A percentile compares a stretch with the other conserved stretches of the same genome.
Conservation (phyloP, 1,140 invertebrate species). For the Platorchestia sp. region DNA sequence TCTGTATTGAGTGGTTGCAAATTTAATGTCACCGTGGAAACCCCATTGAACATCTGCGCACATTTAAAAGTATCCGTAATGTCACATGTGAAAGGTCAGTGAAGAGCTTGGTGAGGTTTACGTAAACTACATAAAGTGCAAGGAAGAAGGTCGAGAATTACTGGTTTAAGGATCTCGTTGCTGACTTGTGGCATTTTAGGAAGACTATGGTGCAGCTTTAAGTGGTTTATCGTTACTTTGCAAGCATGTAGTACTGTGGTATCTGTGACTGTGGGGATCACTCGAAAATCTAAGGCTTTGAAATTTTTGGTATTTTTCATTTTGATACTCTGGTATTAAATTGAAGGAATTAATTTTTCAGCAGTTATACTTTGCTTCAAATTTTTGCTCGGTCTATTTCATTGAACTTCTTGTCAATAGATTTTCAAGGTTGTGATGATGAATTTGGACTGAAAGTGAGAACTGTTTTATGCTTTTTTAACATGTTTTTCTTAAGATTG, state of each 20-base stretch:
- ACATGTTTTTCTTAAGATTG: background rate
- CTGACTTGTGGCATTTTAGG: background rate
- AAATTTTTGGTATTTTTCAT: background rate
- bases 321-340: background rate
- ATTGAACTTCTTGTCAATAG: background rate
- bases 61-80: background rate
- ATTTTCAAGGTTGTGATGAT: background rate
- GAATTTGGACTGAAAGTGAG: background rate
- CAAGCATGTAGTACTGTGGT: background rate
- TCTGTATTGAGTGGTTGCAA: background rate
- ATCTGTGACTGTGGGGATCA: background rate
- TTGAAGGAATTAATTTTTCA: background rate
- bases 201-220: background rate
- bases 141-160: background rate
- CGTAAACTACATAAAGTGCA: background rate
- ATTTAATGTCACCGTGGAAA: background rate
- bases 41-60: background rate
- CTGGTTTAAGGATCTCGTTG: background rate
- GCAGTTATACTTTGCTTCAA: background rate
- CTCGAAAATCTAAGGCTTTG: background rate
- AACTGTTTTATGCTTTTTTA: background rate
- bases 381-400: background rate
- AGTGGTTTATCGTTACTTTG: background rate
- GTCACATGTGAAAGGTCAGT: no score
- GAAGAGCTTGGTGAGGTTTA: background rate